Percentiles rank a stretch among this genome's conserved stretches.
Conservation (phyloP, 2,888 invertebrate genomes). For the Proisotoma minuta region DNA sequence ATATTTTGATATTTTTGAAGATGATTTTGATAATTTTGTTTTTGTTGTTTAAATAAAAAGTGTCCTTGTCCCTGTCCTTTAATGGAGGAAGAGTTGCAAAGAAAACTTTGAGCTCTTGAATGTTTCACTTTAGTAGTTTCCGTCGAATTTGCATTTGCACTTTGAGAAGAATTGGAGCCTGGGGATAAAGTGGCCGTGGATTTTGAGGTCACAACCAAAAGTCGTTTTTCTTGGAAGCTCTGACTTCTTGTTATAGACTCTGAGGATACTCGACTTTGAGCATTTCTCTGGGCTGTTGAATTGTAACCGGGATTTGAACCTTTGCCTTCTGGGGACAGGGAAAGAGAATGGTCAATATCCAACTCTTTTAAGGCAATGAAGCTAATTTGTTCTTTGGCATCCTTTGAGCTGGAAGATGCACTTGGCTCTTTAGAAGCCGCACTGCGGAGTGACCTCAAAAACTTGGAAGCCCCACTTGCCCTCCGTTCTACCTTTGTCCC, state of each 20-base stretch:
- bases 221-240: conserved; percentile 46
- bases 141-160: background rate
- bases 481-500: conserved; percentile 41
- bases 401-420: conserved; percentile 24
- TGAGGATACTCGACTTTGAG: background rate
- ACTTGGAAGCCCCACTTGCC: conserved; percentile 44
- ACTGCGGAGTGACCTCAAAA: conserved; percentile 38
- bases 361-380: conserved; percentile 44
- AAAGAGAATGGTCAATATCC: conserved; percentile 34
- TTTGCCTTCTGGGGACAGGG: conserved; percentile 36
- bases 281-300: conserved; percentile 9
- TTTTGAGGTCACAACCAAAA: conserved; percentile 38
- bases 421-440: conserved; percentile 20
- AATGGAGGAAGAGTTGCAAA: conserved; percentile 26
- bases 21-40: background rate
- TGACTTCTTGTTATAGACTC: conserved; percentile 36
- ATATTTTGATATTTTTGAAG: conserved; percentile 1
- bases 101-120: conserved; percentile 46
- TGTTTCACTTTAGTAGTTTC: conserved; percentile 36
- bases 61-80: conserved; percentile 20
- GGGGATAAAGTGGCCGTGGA: conserved; percentile 25
- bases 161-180: background rate
- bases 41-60: too few relatives aligned
- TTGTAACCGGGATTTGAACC: conserved; percentile 19
- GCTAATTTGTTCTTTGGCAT: conserved; percentile 37